These are phyloP conservation scores for Anticlea derivata DNA, from an alignment of 2,888 invertebrate species.

Conservation along the genomic window DNA sequence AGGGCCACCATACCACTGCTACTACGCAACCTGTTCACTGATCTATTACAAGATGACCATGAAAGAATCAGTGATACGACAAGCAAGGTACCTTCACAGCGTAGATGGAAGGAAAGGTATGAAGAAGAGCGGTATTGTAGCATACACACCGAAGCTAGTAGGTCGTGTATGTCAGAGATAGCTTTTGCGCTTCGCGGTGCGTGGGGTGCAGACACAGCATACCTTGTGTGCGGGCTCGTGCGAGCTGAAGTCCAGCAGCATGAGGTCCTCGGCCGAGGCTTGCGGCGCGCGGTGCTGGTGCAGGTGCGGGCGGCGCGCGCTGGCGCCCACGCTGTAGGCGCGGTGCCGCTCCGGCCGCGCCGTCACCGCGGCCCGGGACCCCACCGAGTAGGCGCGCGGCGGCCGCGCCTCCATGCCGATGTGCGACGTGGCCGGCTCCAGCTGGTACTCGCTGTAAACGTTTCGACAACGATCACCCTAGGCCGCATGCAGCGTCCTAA, in stretches of 20 bases:
- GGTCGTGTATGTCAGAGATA: too few species aligned
- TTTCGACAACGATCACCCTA: too few species aligned
- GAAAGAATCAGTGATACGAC: too few species aligned
- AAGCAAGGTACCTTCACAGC: too few species aligned
- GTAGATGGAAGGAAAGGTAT: too few species aligned
- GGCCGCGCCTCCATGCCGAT: slow-evolving; percentile 86
- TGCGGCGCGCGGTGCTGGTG: slow-evolving; percentile 47
- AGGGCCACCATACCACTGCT: too few species aligned
- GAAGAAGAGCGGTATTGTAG: too few species aligned
- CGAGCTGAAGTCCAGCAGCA: slow-evolving; percentile 87
- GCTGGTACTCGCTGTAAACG: slow-evolving; percentile 86
- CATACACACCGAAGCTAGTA: too few species aligned
- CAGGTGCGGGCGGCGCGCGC: slow-evolving; percentile 36
- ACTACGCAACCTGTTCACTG: too few species aligned
- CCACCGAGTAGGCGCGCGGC: slow-evolving; percentile 77
- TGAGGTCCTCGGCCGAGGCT: slow-evolving; percentile 88
- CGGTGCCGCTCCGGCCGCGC: slow-evolving; percentile 83
- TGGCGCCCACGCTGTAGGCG: slow-evolving; percentile 89
- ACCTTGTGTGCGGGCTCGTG: slow-evolving; percentile 58
- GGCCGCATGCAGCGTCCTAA: too few species aligned
- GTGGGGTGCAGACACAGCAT: background rate
- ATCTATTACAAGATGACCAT: too few species aligned
- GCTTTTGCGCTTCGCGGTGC: too few species aligned
- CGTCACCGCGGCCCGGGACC: slow-evolving; percentile 55
- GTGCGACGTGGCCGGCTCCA: slow-evolving; percentile 92